Evolutionary conservation across 64 coral and sea anemone genomes (phyloP).

Genomic region (Stichodactyla helianthus): DNA sequence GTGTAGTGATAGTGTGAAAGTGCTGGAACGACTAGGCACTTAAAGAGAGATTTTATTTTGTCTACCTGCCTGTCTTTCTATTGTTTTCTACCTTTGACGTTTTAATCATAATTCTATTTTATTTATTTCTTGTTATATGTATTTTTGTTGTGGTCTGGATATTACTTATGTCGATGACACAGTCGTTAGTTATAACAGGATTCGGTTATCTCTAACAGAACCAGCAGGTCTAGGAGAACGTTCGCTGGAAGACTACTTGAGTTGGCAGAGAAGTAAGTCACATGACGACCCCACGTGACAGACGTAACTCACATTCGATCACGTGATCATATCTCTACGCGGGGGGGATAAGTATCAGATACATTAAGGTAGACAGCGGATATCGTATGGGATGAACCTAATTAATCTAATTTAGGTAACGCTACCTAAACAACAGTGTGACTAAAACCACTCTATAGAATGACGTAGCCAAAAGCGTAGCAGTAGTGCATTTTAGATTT

Average conservation of each 20-base stretch:
- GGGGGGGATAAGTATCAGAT: not conserved
- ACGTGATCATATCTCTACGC: constrained; percentile 9
- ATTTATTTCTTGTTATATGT: too few relatives aligned
- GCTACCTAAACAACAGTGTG: too few relatives aligned
- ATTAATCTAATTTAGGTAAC: too few relatives aligned
- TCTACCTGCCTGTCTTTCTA: too few relatives aligned
- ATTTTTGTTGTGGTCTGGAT: not conserved
- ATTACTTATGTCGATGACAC: not conserved
- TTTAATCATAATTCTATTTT: too few relatives aligned
- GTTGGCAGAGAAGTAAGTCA: constrained; percentile 30
- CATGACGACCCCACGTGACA: constrained; percentile 17
- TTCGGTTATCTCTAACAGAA: constrained; percentile 18
- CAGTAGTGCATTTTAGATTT: not conserved
- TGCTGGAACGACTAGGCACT: too few relatives aligned
- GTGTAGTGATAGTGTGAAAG: too few relatives aligned
- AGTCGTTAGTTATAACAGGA: not conserved
- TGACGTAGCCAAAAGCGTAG: too few relatives aligned
- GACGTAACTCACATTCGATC: not conserved
- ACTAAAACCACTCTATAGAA: too few relatives aligned
- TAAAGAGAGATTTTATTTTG: too few relatives aligned
- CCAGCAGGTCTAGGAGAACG: not conserved
- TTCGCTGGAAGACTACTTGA: constrained; percentile 35
- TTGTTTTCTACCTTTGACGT: too few relatives aligned
- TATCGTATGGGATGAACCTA: not conserved
- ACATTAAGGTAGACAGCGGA: not conserved